phyloP scores from a whole-genome alignment of 2,797 vertebrate species.

The Aphelocoma californica region DNA sequence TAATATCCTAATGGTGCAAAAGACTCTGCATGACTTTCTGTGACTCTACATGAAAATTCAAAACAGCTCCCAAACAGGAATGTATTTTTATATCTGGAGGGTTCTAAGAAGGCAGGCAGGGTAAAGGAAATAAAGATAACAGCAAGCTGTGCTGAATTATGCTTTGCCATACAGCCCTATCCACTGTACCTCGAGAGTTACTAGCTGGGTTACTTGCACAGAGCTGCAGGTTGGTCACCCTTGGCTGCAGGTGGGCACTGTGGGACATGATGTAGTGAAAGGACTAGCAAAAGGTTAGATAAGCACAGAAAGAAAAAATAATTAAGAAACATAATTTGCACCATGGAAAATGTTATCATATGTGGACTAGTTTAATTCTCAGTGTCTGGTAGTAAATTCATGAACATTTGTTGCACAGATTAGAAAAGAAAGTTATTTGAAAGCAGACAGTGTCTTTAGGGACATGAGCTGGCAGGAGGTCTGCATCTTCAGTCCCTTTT shows the following conservation, averaged over 20 bases:
- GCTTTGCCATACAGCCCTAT: background rate
- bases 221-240: background rate
- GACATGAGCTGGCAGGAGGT: background rate
- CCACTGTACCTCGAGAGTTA: background rate
- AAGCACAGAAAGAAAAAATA: background rate
- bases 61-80: background rate
- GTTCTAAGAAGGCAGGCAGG: background rate
- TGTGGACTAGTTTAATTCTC: background rate
- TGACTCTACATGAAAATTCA: background rate
- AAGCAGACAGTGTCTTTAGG: background rate
- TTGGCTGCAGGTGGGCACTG: background rate
- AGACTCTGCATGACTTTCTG: background rate
- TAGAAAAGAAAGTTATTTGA: background rate
- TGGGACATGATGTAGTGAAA: background rate
- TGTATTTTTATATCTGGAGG: background rate
- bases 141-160: background rate
- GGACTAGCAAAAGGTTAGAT: background rate
- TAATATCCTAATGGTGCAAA: background rate
- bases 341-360: background rate
- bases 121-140: background rate
- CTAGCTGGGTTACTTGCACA: background rate
- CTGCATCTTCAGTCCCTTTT: background rate
- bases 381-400: background rate
- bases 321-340: background rate
- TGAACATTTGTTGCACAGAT: background rate